Evolutionary conservation across 2,888 invertebrate species (phyloP), one percentile per base, ranked within the genome.

Genomic region (Selenia dentaria): DNA sequence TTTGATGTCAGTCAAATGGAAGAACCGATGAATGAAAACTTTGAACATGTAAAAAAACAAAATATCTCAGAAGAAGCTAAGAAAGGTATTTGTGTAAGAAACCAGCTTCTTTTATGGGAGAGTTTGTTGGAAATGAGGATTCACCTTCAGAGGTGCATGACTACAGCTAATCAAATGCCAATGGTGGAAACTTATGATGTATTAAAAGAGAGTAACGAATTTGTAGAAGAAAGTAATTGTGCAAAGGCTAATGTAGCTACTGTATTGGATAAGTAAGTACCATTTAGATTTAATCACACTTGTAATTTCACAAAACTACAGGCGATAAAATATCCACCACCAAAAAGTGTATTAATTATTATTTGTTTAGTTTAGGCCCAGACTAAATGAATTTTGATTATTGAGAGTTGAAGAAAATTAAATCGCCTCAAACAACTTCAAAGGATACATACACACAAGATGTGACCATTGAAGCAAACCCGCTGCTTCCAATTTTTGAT

Each of bases 101-200:
- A 93, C 63, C 95, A 96, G 70, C 74, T 96, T 16, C 84, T 92
- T 25, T 70, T 97, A 1, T 98, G 97, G 97, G 98, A 98, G 74
- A 94, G 92, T 41, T 76, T 98, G 2, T 75, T 98, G 13, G 97
- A 98, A 83, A 92, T 95, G 72, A 92, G 98, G 56, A 98, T 98
- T 62, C 95, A 96, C 69, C 79, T 98, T 13, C 98, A 98, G 76
- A 96, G 97, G 74, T 93, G 95, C 64, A 75, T 97, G 37, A 83
- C 92, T 28, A 92, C 93, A 8, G 93, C 95, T 0, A 98, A 98
- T 78, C 94, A 94, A 71, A 91, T 98, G 81, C 98, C 98, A 0
- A 92, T 95, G 60, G 72, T 83, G 11, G 91, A 93, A 4, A 72
- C 70, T 3, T 93, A 93, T 62, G 67, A 80, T 6, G 64, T 84